Conservation (phyloP, 1,140 invertebrate genomes). For the Neelides sp. region DNA sequence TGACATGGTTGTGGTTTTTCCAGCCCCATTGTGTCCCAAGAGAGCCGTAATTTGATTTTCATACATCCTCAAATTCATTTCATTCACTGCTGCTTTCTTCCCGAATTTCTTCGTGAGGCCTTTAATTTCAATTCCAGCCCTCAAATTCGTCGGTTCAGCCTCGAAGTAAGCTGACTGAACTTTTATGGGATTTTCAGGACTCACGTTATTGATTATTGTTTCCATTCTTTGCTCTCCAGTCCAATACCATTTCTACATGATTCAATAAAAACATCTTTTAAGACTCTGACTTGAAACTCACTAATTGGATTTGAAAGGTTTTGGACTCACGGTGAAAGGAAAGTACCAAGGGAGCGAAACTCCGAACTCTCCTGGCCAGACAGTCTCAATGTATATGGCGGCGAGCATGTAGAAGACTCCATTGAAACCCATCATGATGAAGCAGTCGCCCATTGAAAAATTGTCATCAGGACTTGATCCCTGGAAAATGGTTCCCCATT, state of each 20-base stretch:
- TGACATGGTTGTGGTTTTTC: slow-evolving; percentile 67
- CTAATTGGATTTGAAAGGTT: neutral
- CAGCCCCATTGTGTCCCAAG: slow-evolving; percentile 62
- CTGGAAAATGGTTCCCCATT: slow-evolving; percentile 59
- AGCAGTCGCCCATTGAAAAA: slow-evolving; percentile 51
- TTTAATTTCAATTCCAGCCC: slow-evolving; percentile 49
- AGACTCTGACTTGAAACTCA: neutral
- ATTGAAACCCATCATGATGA: slow-evolving; percentile 53
- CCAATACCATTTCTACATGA: neutral
- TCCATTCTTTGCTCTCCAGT: neutral
- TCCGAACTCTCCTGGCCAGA: slow-evolving; percentile 38
- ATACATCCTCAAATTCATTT: slow-evolving; percentile 58
- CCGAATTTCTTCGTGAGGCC: slow-evolving; percentile 43
- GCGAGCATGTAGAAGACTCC: slow-evolving; percentile 50
- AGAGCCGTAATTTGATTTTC: slow-evolving; percentile 49
- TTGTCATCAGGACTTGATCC: slow-evolving; percentile 57
- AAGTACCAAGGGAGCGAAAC: slow-evolving; percentile 40
- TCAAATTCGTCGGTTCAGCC: slow-evolving; percentile 41
- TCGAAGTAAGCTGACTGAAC: slow-evolving; percentile 38
- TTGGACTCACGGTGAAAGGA: slow-evolving; percentile 34
- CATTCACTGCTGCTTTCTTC: slow-evolving; percentile 52
- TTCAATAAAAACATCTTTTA: neutral
- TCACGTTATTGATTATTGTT: neutral
- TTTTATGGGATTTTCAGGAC: neutral
- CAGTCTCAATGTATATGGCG: slow-evolving; percentile 44